A percentile compares a stretch with the other conserved stretches of the same genome.
phyloP scores from a whole-genome alignment of 1,140 invertebrate species.

The Propsilocerus akamusi region DNA sequence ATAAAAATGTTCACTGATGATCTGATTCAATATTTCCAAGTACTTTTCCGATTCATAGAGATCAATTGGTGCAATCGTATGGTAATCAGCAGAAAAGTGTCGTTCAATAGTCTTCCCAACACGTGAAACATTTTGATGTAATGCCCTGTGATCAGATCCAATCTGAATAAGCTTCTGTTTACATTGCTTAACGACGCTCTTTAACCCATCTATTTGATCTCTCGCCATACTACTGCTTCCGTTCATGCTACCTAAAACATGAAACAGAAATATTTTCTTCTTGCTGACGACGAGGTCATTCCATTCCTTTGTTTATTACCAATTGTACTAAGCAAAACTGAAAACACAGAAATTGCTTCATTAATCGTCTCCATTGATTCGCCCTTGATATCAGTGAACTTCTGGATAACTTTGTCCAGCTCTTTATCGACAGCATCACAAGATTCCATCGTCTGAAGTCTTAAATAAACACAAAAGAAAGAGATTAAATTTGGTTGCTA shows the following conservation, averaged over 20 bases:
- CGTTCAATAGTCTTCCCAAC: slow-evolving; percentile 64
- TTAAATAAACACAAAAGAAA: too few species aligned
- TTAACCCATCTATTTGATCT: slow-evolving; percentile 43
- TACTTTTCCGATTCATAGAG: slow-evolving; percentile 43
- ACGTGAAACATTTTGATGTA: slow-evolving; percentile 54
- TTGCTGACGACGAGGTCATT: background rate
- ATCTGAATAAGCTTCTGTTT: slow-evolving; percentile 56
- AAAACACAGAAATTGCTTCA: slow-evolving; percentile 9
- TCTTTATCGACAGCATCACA: slow-evolving; percentile 82
- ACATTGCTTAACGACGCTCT: slow-evolving; percentile 45
- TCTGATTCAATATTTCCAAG: slow-evolving; percentile 45
- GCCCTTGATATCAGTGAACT: slow-evolving; percentile 62
- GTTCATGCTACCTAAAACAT: background rate
- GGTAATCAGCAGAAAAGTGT: slow-evolving; percentile 58
- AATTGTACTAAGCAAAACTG: background rate
- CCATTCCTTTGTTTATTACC: background rate
- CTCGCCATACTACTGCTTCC: slow-evolving; percentile 27
- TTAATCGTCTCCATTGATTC: slow-evolving; percentile 22
- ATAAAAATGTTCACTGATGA: slow-evolving; percentile 66
- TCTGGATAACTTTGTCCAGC: slow-evolving; percentile 73
- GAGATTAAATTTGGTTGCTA: too few species aligned
- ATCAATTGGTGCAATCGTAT: slow-evolving; percentile 44
- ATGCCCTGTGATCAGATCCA: slow-evolving; percentile 56
- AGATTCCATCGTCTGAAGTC: slow-evolving; percentile 57
- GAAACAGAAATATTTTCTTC: background rate